A percentile compares a stretch with the other conserved stretches of the same genome.
phyloP scores from a whole-genome alignment of 2,113 vertebrate genomes.

The Axis porcinus region DNA sequence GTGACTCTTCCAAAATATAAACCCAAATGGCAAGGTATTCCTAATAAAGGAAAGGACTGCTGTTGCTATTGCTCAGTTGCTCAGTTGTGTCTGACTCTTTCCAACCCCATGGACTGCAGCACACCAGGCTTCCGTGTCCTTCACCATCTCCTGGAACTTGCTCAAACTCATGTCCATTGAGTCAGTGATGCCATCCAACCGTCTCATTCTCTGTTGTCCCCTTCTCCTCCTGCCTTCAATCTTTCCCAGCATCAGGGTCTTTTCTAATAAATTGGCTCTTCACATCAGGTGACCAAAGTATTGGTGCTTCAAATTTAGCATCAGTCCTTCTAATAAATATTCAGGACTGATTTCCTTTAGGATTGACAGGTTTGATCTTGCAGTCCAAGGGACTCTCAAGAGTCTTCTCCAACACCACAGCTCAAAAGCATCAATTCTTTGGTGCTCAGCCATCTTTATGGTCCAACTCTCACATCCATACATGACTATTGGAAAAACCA shows the following conservation, averaged over 20 bases:
- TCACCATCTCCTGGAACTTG: neutral
- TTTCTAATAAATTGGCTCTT: neutral
- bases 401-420: neutral
- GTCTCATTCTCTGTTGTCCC: neutral
- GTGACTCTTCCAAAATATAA: neutral
- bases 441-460: rapidly evolving
- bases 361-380: neutral
- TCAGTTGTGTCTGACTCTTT: neutral
- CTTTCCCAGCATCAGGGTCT: neutral
- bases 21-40: neutral
- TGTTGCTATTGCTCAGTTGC: neutral
- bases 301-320: neutral
- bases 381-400: neutral
- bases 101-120: neutral
- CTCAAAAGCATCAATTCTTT: neutral
- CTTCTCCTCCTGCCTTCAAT: neutral
- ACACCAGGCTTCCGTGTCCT: neutral
- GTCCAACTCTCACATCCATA: neutral
- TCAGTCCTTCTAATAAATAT: neutral
- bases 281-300: neutral
- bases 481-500: neutral
- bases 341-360: neutral
- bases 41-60: neutral
- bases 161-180: neutral
- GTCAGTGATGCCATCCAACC: neutral